Conservation (phyloP, 2,797 vertebrate species). For the Sebastes baramenuke region DNA sequence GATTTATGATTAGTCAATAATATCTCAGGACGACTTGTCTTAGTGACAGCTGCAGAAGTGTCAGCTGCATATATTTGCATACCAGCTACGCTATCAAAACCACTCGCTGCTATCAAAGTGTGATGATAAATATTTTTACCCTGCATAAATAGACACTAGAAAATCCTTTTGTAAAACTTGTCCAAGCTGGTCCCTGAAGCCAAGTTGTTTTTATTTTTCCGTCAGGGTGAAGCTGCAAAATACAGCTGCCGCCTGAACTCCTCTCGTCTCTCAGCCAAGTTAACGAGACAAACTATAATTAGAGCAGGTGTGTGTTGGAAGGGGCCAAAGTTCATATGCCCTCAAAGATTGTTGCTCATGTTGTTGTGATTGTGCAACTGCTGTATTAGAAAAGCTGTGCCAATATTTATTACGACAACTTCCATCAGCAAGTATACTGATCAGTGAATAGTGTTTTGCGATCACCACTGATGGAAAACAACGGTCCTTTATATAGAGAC, state of each 20-base stretch:
- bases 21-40: slow-evolving; percentile 47
- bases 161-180: neutral
- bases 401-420: neutral
- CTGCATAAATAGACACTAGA: neutral
- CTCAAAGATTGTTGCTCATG: neutral
- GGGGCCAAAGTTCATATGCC: slow-evolving; percentile 15
- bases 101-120: neutral
- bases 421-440: neutral
- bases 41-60: slow-evolving; percentile 20
- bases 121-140: neutral
- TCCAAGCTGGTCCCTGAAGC: neutral
- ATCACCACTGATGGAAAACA: neutral
- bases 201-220: neutral
- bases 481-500: neutral
- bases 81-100: slow-evolving; percentile 3
- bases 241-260: neutral
- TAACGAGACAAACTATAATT: neutral
- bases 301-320: neutral
- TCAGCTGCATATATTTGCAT: slow-evolving; percentile 47
- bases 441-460: neutral
- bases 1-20: slow-evolving; percentile 38
- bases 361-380: neutral
- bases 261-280: neutral
- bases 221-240: neutral
- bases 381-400: neutral